Evolutionary conservation across 2,888 invertebrate species (phyloP).

Genomic region (Hymenopus coronatus): DNA sequence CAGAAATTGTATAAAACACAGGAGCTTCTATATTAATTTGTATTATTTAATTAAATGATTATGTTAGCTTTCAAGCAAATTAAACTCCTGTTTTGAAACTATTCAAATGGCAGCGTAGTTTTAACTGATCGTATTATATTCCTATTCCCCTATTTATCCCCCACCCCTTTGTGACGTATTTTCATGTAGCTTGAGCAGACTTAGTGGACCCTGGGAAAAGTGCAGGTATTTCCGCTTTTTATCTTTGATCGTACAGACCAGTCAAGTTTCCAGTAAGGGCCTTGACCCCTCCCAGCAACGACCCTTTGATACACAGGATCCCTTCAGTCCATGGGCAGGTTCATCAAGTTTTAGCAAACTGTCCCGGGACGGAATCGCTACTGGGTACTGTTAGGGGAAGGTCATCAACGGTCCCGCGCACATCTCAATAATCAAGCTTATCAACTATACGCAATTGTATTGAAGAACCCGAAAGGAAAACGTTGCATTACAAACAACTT

Average conservation of each 20-base stretch:
- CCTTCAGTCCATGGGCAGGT: neutral
- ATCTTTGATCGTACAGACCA: neutral
- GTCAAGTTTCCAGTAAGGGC: neutral
- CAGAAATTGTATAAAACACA: too few species aligned
- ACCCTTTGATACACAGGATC: neutral
- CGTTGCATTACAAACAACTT: too few species aligned
- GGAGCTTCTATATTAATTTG: too few species aligned
- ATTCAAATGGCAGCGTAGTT: too few species aligned
- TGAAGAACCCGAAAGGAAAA: neutral
- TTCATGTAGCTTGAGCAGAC: too few species aligned
- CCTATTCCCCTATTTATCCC: too few species aligned
- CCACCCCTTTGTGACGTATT: too few species aligned
- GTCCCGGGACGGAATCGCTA: neutral
- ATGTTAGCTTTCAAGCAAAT: too few species aligned
- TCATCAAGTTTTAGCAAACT: neutral
- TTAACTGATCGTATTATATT: too few species aligned
- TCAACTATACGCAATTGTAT: neutral
- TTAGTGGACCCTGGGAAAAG: neutral
- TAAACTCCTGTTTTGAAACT: too few species aligned
- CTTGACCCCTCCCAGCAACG: too few species aligned
- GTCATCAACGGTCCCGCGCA: neutral
- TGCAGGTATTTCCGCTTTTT: neutral
- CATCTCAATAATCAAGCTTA: neutral
- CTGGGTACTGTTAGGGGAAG: neutral
- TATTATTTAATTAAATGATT: too few species aligned